phyloP scores from a whole-genome alignment of 2,888 invertebrate genomes.

The Malachius bipustulatus region DNA sequence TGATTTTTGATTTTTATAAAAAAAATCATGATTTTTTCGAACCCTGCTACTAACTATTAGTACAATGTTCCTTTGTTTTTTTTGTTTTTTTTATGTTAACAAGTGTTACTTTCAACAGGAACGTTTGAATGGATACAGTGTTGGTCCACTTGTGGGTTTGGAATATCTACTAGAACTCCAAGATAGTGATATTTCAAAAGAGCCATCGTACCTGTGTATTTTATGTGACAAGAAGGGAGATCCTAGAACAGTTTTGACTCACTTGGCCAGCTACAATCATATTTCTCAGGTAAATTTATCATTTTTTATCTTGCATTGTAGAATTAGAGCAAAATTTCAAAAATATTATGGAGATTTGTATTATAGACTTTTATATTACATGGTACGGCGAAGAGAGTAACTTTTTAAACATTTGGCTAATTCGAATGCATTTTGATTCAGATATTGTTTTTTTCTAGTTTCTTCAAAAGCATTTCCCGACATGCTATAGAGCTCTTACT shows the following conservation, averaged over 20 bases:
- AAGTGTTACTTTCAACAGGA: slow-evolving; percentile 26
- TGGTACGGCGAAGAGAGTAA: too few species aligned
- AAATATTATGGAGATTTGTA: too few species aligned
- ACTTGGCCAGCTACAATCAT: slow-evolving; percentile 68
- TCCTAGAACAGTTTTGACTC: slow-evolving; percentile 64
- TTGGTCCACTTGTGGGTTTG: slow-evolving; percentile 51
- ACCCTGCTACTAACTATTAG: too few species aligned
- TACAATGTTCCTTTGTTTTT: too few species aligned
- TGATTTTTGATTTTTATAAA: too few species aligned
- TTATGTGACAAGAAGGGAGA: slow-evolving; percentile 71
- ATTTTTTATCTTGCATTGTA: not conserved
- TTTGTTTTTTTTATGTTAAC: too few species aligned
- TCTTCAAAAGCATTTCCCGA: slow-evolving; percentile 52
- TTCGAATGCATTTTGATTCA: too few species aligned
- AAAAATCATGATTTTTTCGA: too few species aligned
- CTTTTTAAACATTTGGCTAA: too few species aligned
- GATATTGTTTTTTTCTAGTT: slow-evolving; percentile 45
- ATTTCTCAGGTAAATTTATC: slow-evolving; percentile 28
- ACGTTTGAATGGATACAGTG: slow-evolving; percentile 42
- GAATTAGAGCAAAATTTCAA: too few species aligned
- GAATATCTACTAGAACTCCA: slow-evolving; percentile 68
- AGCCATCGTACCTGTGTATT: slow-evolving; percentile 64
- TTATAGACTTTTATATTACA: too few species aligned
- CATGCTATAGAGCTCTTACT: slow-evolving; percentile 46
- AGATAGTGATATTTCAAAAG: slow-evolving; percentile 50